These are phyloP conservation scores for Onthophagus sagittarius DNA, from an alignment of 2,888 invertebrate species.

Conservation along the genomic window DNA sequence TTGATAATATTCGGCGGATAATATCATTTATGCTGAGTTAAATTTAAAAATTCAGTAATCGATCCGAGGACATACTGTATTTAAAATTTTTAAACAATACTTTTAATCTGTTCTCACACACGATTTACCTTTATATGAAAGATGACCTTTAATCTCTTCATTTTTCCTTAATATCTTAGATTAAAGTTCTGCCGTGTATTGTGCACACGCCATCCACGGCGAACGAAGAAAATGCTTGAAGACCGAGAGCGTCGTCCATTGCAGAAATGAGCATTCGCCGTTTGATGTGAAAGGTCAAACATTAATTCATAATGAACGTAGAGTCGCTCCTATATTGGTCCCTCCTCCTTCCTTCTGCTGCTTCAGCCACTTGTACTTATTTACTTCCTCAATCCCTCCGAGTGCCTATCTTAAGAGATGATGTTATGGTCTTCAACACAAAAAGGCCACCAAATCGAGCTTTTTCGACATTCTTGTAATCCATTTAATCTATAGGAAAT, in stretches of 20 bases:
- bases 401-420: background rate
- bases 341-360: background rate
- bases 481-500: too few relatives aligned
- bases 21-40: too few relatives aligned
- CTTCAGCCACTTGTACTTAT: conserved; percentile 46
- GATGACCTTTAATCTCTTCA: background rate
- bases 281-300: conserved; percentile 41
- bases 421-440: too few relatives aligned
- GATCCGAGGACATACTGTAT: too few relatives aligned
- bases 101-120: too few relatives aligned
- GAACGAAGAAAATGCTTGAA: background rate
- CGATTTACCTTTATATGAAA: background rate
- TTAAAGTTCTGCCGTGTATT: background rate
- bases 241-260: conserved; percentile 27
- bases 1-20: too few relatives aligned
- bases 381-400: conserved; percentile 46
- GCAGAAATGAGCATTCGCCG: conserved; percentile 36
- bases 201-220: background rate
- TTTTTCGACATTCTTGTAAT: too few relatives aligned
- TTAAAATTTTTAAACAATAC: too few relatives aligned
- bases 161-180: background rate
- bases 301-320: conserved; percentile 50
- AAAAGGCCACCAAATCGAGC: too few relatives aligned
- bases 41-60: too few relatives aligned
- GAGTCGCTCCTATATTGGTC: conserved; percentile 37